Percentiles rank a stretch among this genome's conserved stretches.
phyloP scores from a whole-genome alignment of 2,888 invertebrate species.

The Hypena proboscidalis region DNA sequence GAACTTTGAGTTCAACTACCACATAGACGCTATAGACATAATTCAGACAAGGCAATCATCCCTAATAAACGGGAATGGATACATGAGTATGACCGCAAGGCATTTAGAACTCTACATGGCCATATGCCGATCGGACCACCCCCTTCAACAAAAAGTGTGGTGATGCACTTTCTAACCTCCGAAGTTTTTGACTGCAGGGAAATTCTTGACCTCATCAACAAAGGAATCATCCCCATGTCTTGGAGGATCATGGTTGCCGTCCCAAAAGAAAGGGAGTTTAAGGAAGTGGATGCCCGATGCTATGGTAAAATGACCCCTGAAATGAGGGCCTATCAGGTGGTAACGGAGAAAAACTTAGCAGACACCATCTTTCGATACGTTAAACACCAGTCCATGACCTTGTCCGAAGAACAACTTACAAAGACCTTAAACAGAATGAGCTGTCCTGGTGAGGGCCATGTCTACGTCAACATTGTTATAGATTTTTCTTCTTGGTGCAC shows the following conservation, averaged over 20 bases:
- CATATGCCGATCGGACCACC: neutral
- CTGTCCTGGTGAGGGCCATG: neutral
- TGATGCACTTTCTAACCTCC: neutral
- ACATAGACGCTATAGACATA: too few relatives aligned
- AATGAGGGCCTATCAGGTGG: neutral
- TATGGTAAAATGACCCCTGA: neutral
- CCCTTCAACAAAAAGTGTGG: neutral
- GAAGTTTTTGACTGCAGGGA: too few relatives aligned
- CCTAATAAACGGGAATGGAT: too few relatives aligned
- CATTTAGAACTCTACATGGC: neutral
- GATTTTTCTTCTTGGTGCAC: neutral
- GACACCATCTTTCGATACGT: neutral
- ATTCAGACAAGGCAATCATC: too few relatives aligned
- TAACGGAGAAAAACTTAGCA: neutral
- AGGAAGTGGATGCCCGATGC: neutral
- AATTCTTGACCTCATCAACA: neutral
- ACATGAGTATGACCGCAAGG: too few relatives aligned
- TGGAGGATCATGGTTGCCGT: neutral
- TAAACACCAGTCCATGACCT: neutral
- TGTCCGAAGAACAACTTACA: neutral
- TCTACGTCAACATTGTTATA: neutral
- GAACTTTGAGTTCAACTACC: constrained; percentile 1
- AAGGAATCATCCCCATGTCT: neutral
- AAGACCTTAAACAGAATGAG: neutral
- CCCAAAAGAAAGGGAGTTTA: neutral